Conservation (phyloP, 1,140 invertebrate genomes). For the Euschistus heros region DNA sequence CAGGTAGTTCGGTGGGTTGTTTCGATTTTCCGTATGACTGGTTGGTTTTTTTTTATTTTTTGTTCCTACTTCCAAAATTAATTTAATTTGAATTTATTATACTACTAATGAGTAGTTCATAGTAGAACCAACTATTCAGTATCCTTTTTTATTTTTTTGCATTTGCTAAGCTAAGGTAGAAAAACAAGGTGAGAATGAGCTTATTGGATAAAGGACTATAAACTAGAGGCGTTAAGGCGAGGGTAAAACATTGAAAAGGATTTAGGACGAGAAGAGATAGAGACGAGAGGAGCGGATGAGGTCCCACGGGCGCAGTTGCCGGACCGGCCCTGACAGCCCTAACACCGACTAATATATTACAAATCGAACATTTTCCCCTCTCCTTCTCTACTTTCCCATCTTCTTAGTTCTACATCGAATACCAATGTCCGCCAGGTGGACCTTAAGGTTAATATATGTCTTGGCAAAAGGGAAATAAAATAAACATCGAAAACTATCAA, state of each 20-base stretch:
- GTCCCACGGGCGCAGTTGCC: background rate
- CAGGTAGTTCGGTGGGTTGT: too few relatives aligned
- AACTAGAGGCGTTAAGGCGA: background rate
- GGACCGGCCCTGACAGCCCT: background rate
- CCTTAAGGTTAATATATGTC: too few relatives aligned
- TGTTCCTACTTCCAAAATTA: too few relatives aligned
- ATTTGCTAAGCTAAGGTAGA: background rate
- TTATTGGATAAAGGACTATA: background rate
- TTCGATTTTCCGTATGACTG: too few relatives aligned
- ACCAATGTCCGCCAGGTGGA: too few relatives aligned
- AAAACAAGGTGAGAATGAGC: background rate
- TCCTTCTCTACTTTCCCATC: background rate
- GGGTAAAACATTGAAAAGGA: slow-evolving; percentile 5
- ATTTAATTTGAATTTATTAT: too few relatives aligned
- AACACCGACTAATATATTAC: slow-evolving; percentile 3
- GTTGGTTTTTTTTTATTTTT: too few relatives aligned
- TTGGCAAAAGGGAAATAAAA: too few relatives aligned
- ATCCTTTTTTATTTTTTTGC: too few relatives aligned
- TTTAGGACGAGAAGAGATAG: background rate
- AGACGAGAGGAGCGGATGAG: background rate
- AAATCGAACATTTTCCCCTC: background rate
- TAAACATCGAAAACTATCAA: too few relatives aligned
- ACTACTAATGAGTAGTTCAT: too few relatives aligned
- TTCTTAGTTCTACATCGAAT: background rate
- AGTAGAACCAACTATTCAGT: too few relatives aligned